Evolutionary conservation across 2,888 invertebrate species (phyloP), one percentile per base, ranked within the genome.

Genomic region (Frankliniella fusca): DNA sequence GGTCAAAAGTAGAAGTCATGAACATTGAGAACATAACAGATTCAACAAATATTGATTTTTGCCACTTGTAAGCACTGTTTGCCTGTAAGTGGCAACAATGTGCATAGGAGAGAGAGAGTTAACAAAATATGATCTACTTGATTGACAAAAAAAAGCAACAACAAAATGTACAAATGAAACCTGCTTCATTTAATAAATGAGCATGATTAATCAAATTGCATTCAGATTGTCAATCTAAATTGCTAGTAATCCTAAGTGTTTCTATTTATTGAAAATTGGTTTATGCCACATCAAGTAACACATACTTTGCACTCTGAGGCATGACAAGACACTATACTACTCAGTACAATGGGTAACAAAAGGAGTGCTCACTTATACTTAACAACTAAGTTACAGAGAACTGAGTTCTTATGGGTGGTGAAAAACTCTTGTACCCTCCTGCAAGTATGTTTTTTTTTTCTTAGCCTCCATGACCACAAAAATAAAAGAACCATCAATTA

Each of bases 281-380:
- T 76, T 27, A 70, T 54, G 5, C 20, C 15, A 20, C 54, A 20
- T 54, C 54, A 54, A 54, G 54, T 54, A 54, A 54, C 15, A 76
- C 27, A 12, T 27, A 23, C 12, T n/a, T 27, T 12, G 27, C 27
- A 76, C 70, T 76, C 12, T 10, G 8, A 76, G 11, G 27, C 70
- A 76, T 27, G 23, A 76, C 27, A 76, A 76, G 23, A 27, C 70
- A 76, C 70, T 27, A 76, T 76, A 76, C 70, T 76, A 76, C 70
- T 76, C 70, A 76, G 70, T 76, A 76, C 70, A 76, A 76, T 76
- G 27, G 70, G 70, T 76, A 76, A 76, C 70, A 76, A 76, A 27
- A 23, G 70, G 27, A 76, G 70, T 76, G 27, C 70, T 76, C 70
- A 76, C 38, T 38, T 38, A 38, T 38, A 38, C 38, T 38, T 38